Evolutionary conservation across 2,888 invertebrate species (phyloP), one percentile per base, ranked within the genome.

Genomic region (Strigamia crassipes): DNA sequence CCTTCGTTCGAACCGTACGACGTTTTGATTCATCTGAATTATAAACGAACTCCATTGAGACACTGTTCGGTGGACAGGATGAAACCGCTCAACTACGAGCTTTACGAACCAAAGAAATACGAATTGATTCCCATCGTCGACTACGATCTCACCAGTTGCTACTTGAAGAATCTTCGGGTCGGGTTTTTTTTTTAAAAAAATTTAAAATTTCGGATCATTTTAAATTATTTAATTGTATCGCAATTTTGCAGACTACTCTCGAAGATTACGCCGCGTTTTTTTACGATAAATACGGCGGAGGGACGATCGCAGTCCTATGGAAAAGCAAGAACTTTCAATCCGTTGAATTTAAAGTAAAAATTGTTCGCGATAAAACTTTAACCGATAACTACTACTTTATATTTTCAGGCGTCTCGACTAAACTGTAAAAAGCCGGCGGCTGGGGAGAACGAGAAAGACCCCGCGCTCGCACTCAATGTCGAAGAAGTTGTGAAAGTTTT

Each of bases 251-350:
- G 87, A 86, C 83, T 38, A 84, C 86, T 4, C 89, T 87, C 85
- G 87, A 85, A 80, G 93, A 95, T 10, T 92, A 92, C 86, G 96
- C 96, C 0, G 87, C 95, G 81, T 97, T 98, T 88, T 97, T 97
- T 89, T 92, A 96, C 88, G 94, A 98, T 88, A 89, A 91, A 0
- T 95, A 93, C 88, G 96, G 96, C n/a, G 96, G 96, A 0, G 90
- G 91, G 84, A 89, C 92, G n/a, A 93, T 98, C 83, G 94, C 93
- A 0, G 93, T 96, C 73, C 88, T 97, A 38, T 94, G 96, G 92
- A 94, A 93, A 85, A 95, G 96, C 0, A 89, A 90, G 78, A 89
- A 91, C 0, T 85, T 91, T 13, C 89, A 91, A 61, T 86, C 89
- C 6, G 91, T 90, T 83, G 92, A 93, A 0, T 94, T 96, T 85